Evolutionary conservation across 2,797 vertebrate genomes (phyloP), one percentile per base, ranked within the genome.

Genomic region (Labroides dimidiatus): DNA sequence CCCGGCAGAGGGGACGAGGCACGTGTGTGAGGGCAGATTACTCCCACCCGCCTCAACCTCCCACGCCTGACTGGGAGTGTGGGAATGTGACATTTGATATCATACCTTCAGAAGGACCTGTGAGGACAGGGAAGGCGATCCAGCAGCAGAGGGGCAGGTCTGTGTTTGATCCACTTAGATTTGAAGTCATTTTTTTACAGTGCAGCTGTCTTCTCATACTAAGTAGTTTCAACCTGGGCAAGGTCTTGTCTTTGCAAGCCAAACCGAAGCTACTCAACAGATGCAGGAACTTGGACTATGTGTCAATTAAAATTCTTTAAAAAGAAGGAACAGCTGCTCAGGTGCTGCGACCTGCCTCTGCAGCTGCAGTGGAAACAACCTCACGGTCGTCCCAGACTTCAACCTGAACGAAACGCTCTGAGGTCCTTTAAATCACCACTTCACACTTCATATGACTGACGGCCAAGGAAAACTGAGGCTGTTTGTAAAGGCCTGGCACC

Each of bases 21-120:
- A 80, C 72, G 63, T 80, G 63, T 79, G 86, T 77, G 66, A 80
- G 73, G 70, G 61, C 44, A 51, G 51, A 76, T 71, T 20, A 2
- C 30, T 12, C 66, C 72, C 69, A 60, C 57, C 81, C 68, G 41
- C 30, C 53, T 55, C 19, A 39, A 66, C 66, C 78, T 63, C 71
- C 65, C 59, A 78, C 50, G 80, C 77, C 70, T 79, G 75, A 83
- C 74, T 81, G 75, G 64, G 69, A 85, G 80, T 86, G 84, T 87
- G 87, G 88, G 90, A 90, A 90, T 84, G 85, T 81, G 87, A 85
- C 84, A 89, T 81, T 43, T 39, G 72, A 89, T 91, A 78, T 81
- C 67, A 57, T 84, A 74, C 76, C 69, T 88, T 61, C 64, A 77
- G 48, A 43, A 57, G 59, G 66, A 84, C 82, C 72, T 81, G 86